phyloP scores from a whole-genome alignment of 2,113 vertebrate species.

The Eurypyga helias region DNA sequence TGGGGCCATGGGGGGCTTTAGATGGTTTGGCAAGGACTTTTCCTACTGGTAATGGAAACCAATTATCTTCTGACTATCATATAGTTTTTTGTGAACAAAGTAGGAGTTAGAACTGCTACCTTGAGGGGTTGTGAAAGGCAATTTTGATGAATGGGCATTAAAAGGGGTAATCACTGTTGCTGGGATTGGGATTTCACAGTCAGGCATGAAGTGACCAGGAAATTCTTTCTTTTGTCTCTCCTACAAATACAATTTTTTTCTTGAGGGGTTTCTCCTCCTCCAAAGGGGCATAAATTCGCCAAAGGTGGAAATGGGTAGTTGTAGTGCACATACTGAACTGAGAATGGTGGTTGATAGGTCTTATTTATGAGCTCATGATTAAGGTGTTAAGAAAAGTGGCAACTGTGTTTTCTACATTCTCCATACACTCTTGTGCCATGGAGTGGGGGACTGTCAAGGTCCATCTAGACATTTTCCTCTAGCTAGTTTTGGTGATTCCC shows the following conservation, averaged over 20 bases:
- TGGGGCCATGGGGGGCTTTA: not conserved
- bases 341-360: not conserved
- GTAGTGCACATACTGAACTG: not conserved
- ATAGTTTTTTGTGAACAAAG: not conserved
- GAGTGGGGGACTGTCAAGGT: not conserved
- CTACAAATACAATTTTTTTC: not conserved
- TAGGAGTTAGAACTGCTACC: not conserved
- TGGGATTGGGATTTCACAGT: not conserved
- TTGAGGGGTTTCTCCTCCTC: not conserved
- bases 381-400: not conserved
- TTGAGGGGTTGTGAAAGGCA: not conserved
- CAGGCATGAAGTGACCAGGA: not conserved
- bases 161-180: not conserved
- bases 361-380: not conserved
- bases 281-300: not conserved
- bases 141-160: not conserved
- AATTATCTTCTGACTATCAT: not conserved
- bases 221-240: not conserved
- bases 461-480: not conserved
- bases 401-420: not conserved
- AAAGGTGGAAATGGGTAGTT: not conserved
- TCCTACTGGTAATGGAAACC: not conserved
- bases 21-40: not conserved
- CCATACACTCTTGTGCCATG: fast-evolving
- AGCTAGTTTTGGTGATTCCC: not conserved